Evolutionary conservation across 1,140 invertebrate genomes (phyloP), one percentile per base, ranked within the genome.

Genomic region (Grapholita molesta): DNA sequence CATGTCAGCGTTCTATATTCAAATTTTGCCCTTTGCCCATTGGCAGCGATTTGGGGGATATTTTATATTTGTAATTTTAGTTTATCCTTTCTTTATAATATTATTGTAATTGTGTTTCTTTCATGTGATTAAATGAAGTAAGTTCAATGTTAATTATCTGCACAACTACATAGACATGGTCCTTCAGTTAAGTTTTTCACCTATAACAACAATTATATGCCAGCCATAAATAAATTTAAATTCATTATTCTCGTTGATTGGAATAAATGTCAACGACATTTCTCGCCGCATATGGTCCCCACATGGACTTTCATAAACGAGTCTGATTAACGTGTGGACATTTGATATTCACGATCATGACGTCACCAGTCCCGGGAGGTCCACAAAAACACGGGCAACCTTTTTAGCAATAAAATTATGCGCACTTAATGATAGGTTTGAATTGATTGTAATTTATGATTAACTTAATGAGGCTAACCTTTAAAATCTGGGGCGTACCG

Each of bases 281-380:
- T 61, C 21, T 28, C 55, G 55, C 55, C n/a, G 25, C 55, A 61
- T 61, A 30, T 61, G 55, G 55, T 61, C 25, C 30, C 12, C 55
- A 15, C 25, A 55, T 28, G 53, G 24, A 28, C 53, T 28, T 48
- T 61, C 24, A 61, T 61, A 28, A 61, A 12, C 24, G 32, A 32
- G 55, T 30, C 25, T 30, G 55, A 61, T 61, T 28, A 61, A 32
- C 55, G 24, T 7, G 12, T n/a, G 25, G 55, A 15, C 6, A 61
- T 61, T 30, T 61, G 55, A 61, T 61, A 61, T 15, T 12, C 7
- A 6, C 30, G 55, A 61, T 12, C 7, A 6, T 61, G 55, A 61
- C 55, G 55, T 61, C 55, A 61, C 12, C 3, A 25, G n/a, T 28
- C 55, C 25, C 9, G 55, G 55, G 55, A 61, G 55, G 55, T 61